phyloP scores from a whole-genome alignment of 2,888 invertebrate genomes.

The Cordylochernes scorpioides region DNA sequence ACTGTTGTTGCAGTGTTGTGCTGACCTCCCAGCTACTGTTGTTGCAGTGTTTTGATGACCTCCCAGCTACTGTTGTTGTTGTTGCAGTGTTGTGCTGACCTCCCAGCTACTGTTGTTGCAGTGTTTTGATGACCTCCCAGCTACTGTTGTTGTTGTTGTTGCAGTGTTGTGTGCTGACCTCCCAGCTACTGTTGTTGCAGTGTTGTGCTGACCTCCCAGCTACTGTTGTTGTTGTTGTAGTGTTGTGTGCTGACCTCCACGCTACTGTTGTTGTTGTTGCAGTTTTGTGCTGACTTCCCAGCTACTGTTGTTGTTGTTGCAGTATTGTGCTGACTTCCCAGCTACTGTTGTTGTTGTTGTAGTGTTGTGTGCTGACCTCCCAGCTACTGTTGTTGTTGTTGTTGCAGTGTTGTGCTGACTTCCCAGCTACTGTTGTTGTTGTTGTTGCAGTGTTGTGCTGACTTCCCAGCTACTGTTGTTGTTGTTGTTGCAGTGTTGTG shows the following conservation, averaged over 20 bases:
- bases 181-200: slow-evolving; percentile 6
- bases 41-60: slow-evolving; percentile 49
- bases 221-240: slow-evolving; percentile 7
- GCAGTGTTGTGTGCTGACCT: slow-evolving; percentile 31
- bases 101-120: slow-evolving; percentile 5
- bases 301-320: slow-evolving; percentile 5
- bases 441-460: slow-evolving; percentile 32
- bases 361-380: slow-evolving; percentile 37
- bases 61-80: slow-evolving; percentile 21
- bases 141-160: slow-evolving; percentile 5
- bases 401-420: slow-evolving; percentile 58
- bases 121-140: slow-evolving; percentile 59
- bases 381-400: slow-evolving; percentile 6
- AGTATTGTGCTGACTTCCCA: slow-evolving; percentile 34
- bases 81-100: slow-evolving; percentile 30
- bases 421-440: slow-evolving; percentile 22
- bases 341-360: slow-evolving; percentile 5
- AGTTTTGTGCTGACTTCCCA: slow-evolving; percentile 34
- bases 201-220: slow-evolving; percentile 34
- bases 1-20: slow-evolving; percentile 30
- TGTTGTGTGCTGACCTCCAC: slow-evolving; percentile 37
- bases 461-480: slow-evolving; percentile 4
- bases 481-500: slow-evolving; percentile 38
- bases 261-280: slow-evolving; percentile 5
- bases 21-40: slow-evolving; percentile 3